Conservation (phyloP, 2,797 vertebrate species). For the Gobio occitaniae region DNA sequence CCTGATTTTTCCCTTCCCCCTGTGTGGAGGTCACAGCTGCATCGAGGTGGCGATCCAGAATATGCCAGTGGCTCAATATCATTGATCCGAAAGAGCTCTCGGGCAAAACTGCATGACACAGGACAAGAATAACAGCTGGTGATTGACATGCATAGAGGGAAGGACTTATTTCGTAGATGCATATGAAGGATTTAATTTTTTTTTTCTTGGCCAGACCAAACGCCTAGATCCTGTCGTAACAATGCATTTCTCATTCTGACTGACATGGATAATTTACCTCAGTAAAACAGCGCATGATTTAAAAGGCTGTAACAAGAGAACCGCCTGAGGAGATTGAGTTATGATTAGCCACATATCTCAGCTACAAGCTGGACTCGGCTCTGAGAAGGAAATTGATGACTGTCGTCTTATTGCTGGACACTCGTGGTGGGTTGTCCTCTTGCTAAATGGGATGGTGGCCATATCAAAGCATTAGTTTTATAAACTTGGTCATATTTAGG, state of each 20-base stretch:
- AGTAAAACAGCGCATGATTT: constrained; percentile 40
- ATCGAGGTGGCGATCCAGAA: constrained; percentile 65
- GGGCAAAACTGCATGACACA: constrained; percentile 65
- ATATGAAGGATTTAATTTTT: constrained; percentile 12
- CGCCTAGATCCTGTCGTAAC: background rate
- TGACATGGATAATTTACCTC: constrained; percentile 52
- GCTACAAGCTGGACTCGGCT: constrained; percentile 23
- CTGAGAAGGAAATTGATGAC: constrained; percentile 31
- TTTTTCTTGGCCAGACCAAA: background rate
- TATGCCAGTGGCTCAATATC: constrained; percentile 66
- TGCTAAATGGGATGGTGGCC: constrained; percentile 14
- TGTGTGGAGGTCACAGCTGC: constrained; percentile 74
- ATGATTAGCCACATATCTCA: constrained; percentile 23
- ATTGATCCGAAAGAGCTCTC: constrained; percentile 67
- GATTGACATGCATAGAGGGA: constrained; percentile 63
- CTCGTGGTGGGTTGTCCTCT: constrained; percentile 3
- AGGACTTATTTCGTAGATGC: constrained; percentile 48
- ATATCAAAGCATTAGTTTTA: constrained; percentile 20
- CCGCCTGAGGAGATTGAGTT: constrained; percentile 23
- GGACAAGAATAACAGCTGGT: constrained; percentile 72
- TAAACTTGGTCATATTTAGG: constrained; percentile 5
- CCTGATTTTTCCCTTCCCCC: constrained; percentile 14
- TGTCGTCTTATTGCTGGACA: background rate
- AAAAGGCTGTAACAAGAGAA: constrained; percentile 42
- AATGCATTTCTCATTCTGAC: constrained; percentile 23